Evolutionary conservation across 2,888 invertebrate species (phyloP).

Genomic region (Tholera decimalis): DNA sequence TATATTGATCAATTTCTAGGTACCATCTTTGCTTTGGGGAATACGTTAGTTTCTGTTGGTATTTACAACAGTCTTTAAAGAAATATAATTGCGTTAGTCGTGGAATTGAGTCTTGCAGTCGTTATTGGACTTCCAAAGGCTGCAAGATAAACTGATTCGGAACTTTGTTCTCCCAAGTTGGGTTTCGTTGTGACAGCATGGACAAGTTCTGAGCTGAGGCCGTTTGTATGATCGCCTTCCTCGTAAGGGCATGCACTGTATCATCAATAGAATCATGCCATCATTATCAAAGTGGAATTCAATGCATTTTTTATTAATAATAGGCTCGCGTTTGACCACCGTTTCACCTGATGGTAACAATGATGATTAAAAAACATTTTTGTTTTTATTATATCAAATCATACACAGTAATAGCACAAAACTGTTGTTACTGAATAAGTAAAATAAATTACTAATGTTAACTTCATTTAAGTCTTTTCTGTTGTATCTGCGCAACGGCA

Average conservation of each 20-base stretch:
- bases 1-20: neutral
- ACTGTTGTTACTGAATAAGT: too few species aligned
- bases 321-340: too few species aligned
- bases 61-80: constrained; percentile 8
- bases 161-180: constrained; percentile 72
- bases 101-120: constrained; percentile 58
- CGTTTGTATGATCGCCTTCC: neutral
- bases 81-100: constrained; percentile 39
- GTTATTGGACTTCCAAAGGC: constrained; percentile 69
- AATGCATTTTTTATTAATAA: too few species aligned
- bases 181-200: constrained; percentile 58
- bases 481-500: too few species aligned
- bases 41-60: neutral
- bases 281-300: too few species aligned
- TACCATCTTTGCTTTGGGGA: neutral
- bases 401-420: too few species aligned
- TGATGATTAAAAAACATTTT: too few species aligned
- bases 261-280: too few species aligned
- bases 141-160: constrained; percentile 73
- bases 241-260: neutral
- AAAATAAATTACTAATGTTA: too few species aligned
- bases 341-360: too few species aligned
- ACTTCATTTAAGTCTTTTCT: too few species aligned
- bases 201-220: constrained; percentile 43
- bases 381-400: too few species aligned